Percentiles rank a stretch among this genome's conserved stretches.
Evolutionary conservation across 2,888 invertebrate genomes (phyloP).

Genomic region (Pecten maximus): DNA sequence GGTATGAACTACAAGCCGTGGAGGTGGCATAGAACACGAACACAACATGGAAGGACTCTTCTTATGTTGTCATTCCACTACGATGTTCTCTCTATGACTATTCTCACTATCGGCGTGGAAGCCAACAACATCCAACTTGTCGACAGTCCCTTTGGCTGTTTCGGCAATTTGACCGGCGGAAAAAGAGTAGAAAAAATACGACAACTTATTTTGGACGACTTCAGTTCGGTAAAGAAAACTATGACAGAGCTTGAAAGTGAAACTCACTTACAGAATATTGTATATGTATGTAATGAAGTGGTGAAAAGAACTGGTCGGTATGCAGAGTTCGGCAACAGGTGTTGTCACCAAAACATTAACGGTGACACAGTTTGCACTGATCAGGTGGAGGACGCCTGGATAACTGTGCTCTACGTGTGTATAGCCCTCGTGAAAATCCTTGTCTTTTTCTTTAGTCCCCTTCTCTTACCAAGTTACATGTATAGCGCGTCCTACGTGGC

Average conservation of each 20-base stretch:
- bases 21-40: slow-evolving; percentile 77
- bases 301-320: slow-evolving; percentile 66
- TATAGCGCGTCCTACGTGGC: slow-evolving; percentile 77
- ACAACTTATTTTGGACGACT: slow-evolving; percentile 67
- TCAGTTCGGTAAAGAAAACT: slow-evolving; percentile 52
- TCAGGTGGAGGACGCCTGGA: slow-evolving; percentile 73
- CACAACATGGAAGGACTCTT: slow-evolving; percentile 78
- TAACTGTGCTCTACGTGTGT: slow-evolving; percentile 74
- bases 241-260: slow-evolving; percentile 48
- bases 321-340: slow-evolving; percentile 75
- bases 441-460: slow-evolving; percentile 77
- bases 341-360: slow-evolving; percentile 69
- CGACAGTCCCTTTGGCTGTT: slow-evolving; percentile 77
- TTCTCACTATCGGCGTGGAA: slow-evolving; percentile 78
- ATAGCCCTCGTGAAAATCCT: slow-evolving; percentile 75
- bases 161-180: slow-evolving; percentile 64
- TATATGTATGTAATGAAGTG: slow-evolving; percentile 75
- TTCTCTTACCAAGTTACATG: slow-evolving; percentile 75
- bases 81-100: slow-evolving; percentile 76
- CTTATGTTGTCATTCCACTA: slow-evolving; percentile 80
- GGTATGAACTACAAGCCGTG: slow-evolving; percentile 71
- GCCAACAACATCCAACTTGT: slow-evolving; percentile 67
- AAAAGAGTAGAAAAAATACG: slow-evolving; percentile 63
- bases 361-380: slow-evolving; percentile 69
- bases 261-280: slow-evolving; percentile 53